Evolutionary conservation across 1,140 invertebrate species (phyloP).

Genomic region (Agraylea sexmaculata): DNA sequence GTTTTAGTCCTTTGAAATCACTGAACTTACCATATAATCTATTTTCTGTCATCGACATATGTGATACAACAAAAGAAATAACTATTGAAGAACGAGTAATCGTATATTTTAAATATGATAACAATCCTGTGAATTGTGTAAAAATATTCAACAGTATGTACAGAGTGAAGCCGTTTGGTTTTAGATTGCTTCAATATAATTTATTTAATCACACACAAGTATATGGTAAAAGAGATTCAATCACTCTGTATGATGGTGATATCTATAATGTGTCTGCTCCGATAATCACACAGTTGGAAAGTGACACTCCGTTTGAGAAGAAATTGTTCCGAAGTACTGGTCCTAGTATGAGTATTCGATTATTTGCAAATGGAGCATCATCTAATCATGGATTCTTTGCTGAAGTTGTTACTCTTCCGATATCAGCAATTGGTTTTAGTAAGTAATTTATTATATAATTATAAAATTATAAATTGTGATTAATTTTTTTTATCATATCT

Average conservation of each 20-base stretch:
- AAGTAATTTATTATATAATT: slow-evolving; percentile 32
- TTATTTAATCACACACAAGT: slow-evolving; percentile 80
- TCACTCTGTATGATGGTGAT: slow-evolving; percentile 85
- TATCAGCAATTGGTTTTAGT: slow-evolving; percentile 81
- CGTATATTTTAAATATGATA: slow-evolving; percentile 96
- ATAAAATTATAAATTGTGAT: slow-evolving; percentile 6
- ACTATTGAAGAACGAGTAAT: slow-evolving; percentile 81
- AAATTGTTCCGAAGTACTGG: slow-evolving; percentile 62
- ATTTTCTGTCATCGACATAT: slow-evolving; percentile 94
- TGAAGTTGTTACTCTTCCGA: slow-evolving; percentile 89
- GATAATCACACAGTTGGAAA: slow-evolving; percentile 58
- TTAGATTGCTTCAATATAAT: slow-evolving; percentile 86
- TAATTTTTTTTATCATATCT: slow-evolving; percentile 29
- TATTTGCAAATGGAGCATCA: slow-evolving; percentile 90
- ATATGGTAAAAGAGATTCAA: slow-evolving; percentile 68
- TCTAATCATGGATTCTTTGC: slow-evolving; percentile 93
- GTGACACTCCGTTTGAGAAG: slow-evolving; percentile 56
- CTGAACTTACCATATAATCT: slow-evolving; percentile 85
- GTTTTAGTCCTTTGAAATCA: slow-evolving; percentile 70
- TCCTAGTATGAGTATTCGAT: slow-evolving; percentile 76
- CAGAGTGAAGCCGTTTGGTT: slow-evolving; percentile 75
- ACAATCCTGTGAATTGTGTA: slow-evolving; percentile 90
- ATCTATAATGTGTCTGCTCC: slow-evolving; percentile 76
- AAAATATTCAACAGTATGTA: slow-evolving; percentile 89
- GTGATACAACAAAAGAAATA: slow-evolving; percentile 87